Percentiles rank a stretch among this genome's conserved stretches.
phyloP scores from a whole-genome alignment of 2,888 invertebrate species.

The Drosophila siamana region DNA sequence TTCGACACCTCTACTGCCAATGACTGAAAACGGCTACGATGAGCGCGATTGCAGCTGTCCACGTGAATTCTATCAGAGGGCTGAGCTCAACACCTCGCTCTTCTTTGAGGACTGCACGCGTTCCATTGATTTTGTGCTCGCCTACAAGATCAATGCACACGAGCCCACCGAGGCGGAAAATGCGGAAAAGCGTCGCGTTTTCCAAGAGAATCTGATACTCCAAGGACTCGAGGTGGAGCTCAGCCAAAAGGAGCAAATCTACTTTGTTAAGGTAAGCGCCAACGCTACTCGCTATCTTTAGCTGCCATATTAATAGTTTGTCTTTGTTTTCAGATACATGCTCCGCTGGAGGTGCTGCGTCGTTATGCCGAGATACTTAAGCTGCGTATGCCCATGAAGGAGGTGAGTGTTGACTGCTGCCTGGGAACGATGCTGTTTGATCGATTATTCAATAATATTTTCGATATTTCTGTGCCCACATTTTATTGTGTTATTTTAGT shows the following conservation, averaged over 20 bases:
- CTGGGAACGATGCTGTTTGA: not conserved
- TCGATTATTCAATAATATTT: constrained; percentile 14
- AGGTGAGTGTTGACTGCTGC: constrained; percentile 86
- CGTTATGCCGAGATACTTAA: constrained; percentile 97
- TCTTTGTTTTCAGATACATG: constrained; percentile 89
- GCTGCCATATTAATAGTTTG: not conserved
- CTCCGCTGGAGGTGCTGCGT: constrained; percentile 92
- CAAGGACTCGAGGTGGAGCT: constrained; percentile 91
- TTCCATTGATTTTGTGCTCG: constrained; percentile 92
- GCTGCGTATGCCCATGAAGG: constrained; percentile 97
- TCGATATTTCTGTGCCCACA: constrained; percentile 5
- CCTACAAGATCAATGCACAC: constrained; percentile 89
- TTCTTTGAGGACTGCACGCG: constrained; percentile 90
- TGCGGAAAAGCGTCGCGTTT: constrained; percentile 87
- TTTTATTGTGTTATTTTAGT: constrained; percentile 67
- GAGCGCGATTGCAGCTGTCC: constrained; percentile 76
- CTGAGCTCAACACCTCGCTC: constrained; percentile 85
- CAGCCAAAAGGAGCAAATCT: constrained; percentile 89
- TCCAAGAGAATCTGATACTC: constrained; percentile 89
- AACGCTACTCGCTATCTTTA: not conserved
- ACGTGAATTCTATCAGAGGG: constrained; percentile 68
- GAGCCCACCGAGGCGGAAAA: constrained; percentile 83
- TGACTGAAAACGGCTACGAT: constrained; percentile 75
- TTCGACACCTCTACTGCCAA: constrained; percentile 69
- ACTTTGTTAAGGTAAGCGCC: constrained; percentile 90